Conservation (phyloP, 2,888 invertebrate species). For the Biston stratarius region DNA sequence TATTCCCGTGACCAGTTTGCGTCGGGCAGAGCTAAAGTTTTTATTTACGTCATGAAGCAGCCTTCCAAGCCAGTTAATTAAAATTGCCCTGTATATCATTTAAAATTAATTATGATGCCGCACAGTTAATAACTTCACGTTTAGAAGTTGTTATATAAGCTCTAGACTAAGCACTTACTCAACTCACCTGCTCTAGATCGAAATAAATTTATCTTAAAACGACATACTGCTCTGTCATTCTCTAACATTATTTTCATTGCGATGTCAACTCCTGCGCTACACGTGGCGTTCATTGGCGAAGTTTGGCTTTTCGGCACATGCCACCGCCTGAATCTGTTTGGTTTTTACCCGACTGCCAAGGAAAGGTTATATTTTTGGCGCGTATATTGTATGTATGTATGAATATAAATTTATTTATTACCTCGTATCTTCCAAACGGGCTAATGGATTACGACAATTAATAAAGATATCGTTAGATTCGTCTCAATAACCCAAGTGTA, state of each 20-base stretch:
- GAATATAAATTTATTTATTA: too few species aligned
- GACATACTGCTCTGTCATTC: conserved; percentile 2
- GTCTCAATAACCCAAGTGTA: too few species aligned
- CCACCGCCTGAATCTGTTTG: conserved; percentile 5
- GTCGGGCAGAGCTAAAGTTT: too few species aligned
- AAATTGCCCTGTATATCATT: background rate
- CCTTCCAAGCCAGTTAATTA: too few species aligned
- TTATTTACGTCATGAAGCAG: too few species aligned
- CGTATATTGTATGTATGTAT: too few species aligned
- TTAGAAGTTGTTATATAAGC: background rate
- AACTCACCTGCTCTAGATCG: background rate
- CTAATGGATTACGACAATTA: too few species aligned
- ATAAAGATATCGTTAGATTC: too few species aligned
- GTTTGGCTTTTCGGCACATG: conserved; percentile 5
- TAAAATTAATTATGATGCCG: background rate
- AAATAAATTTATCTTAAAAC: background rate
- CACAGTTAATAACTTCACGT: background rate
- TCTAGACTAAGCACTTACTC: conserved; percentile 4
- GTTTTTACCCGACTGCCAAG: background rate
- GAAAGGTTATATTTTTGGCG: too few species aligned
- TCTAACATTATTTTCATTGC: conserved; percentile 1
- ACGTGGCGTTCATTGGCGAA: conserved; percentile 21
- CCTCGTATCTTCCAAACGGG: too few species aligned
- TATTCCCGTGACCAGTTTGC: too few species aligned
- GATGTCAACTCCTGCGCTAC: conserved; percentile 2